A percentile compares a stretch with the other conserved stretches of the same genome.
phyloP scores from a whole-genome alignment of 1,140 invertebrate genomes.

The Heliconius nattereri region DNA sequence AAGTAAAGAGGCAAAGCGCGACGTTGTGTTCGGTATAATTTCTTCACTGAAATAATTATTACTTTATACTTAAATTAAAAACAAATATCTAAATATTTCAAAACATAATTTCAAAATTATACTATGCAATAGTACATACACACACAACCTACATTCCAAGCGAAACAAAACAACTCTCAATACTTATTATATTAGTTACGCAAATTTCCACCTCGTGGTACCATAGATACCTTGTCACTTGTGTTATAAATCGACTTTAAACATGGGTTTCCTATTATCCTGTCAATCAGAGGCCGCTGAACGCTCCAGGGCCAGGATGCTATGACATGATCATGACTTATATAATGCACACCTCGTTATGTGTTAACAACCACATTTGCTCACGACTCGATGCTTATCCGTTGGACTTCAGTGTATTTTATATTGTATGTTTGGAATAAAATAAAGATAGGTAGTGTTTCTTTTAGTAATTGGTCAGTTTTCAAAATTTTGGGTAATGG shows the following conservation, averaged over 20 bases:
- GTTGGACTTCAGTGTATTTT: neutral
- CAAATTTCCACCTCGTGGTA: constrained; percentile 30
- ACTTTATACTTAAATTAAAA: too few species aligned
- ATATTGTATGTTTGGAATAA: neutral
- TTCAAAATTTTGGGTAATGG: too few species aligned
- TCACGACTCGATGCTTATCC: constrained; percentile 11
- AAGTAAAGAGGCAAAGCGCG: neutral
- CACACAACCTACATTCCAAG: neutral
- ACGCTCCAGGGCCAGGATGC: constrained; percentile 26
- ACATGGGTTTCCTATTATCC: constrained; percentile 33
- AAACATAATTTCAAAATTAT: too few species aligned
- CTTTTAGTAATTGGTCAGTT: neutral
- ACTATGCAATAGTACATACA: too few species aligned
- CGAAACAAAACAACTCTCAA: neutral
- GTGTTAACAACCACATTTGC: constrained; percentile 20
- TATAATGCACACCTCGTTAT: constrained; percentile 18
- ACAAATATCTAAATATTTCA: too few species aligned
- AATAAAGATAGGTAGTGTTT: neutral
- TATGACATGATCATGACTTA: constrained; percentile 20
- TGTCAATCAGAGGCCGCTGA: constrained; percentile 35
- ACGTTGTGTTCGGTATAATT: too few species aligned
- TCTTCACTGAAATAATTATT: too few species aligned
- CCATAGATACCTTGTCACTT: constrained; percentile 31
- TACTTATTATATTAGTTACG: constrained; percentile 31
- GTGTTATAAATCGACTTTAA: constrained; percentile 41